Conservation (phyloP, 1,140 invertebrate species). For the Latrodectus geometricus region DNA sequence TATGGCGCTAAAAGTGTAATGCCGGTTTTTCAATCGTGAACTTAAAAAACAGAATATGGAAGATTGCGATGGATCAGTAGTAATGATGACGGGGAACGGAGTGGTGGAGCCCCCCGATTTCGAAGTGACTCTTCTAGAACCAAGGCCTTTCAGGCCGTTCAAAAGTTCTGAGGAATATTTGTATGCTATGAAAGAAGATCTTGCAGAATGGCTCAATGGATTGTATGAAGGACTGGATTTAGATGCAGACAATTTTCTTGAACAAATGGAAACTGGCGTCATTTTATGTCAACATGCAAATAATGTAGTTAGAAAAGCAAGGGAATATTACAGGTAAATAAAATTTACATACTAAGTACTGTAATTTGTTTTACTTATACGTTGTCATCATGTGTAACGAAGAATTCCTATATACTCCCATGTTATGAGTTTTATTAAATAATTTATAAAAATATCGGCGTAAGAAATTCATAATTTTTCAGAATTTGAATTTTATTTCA, state of each 20-base stretch:
- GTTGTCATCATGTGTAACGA: no score
- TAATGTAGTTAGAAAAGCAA: slow-evolving; percentile 85
- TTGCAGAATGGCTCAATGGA: slow-evolving; percentile 93
- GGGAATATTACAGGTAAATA: slow-evolving; percentile 73
- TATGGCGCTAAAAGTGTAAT: background rate
- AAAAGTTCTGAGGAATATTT: slow-evolving; percentile 93
- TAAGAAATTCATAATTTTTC: no score
- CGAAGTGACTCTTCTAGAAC: slow-evolving; percentile 74
- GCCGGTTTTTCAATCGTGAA: background rate
- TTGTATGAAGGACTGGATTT: slow-evolving; percentile 85
- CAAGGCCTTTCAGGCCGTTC: slow-evolving; percentile 87
- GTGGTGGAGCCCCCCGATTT: slow-evolving; percentile 38
- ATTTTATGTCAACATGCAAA: slow-evolving; percentile 92
- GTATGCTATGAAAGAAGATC: slow-evolving; percentile 94
- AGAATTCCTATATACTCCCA: no score
- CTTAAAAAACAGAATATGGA: slow-evolving; percentile 30
- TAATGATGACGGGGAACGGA: slow-evolving; percentile 6
- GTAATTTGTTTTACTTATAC: slow-evolving; percentile 4
- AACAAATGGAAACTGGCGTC: slow-evolving; percentile 92
- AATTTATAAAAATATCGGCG: no score
- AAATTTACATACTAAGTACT: background rate
- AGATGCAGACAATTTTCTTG: slow-evolving; percentile 91
- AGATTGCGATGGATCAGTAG: slow-evolving; percentile 26
- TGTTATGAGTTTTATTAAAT: no score
- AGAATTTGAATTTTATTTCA: no score